Evolutionary conservation across 2,888 invertebrate genomes (phyloP).

Genomic region (Cephus pulcher): DNA sequence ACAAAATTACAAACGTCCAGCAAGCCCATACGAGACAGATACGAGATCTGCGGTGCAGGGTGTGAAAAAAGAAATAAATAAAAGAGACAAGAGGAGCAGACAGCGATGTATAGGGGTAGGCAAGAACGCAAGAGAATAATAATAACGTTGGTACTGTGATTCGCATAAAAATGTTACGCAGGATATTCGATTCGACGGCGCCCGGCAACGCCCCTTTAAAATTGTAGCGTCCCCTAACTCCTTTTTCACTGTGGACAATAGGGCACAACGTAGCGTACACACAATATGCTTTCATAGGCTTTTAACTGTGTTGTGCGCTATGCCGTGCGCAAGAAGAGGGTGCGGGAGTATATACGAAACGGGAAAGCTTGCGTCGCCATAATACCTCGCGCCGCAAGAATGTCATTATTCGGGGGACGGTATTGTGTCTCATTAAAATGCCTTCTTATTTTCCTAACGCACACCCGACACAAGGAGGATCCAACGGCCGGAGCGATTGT

Average conservation of each 20-base stretch:
- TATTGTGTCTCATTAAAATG: conserved; percentile 23
- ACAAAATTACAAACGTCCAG: background rate
- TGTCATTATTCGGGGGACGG: conserved; percentile 19
- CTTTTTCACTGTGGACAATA: conserved; percentile 20
- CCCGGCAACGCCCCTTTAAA: conserved; percentile 18
- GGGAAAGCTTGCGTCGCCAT: background rate
- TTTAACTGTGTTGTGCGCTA: conserved; percentile 23
- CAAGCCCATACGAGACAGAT: background rate
- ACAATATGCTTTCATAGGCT: conserved; percentile 26
- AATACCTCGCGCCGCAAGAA: conserved; percentile 19
- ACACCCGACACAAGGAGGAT: conserved; percentile 7
- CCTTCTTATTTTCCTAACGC: conserved; percentile 22
- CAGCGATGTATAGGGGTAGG: background rate
- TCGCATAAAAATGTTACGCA: conserved; percentile 4
- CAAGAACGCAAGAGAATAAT: background rate
- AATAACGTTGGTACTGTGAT: background rate
- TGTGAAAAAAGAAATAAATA: background rate
- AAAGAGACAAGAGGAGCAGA: background rate
- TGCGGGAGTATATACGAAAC: conserved; percentile 7
- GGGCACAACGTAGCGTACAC: conserved; percentile 22
- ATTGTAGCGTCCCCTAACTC: conserved; percentile 22
- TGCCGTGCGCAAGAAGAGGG: conserved; percentile 18
- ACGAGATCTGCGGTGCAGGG: background rate
- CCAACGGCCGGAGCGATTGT: conserved; percentile 1
- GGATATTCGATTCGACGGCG: conserved; percentile 5